Percentiles rank a stretch among this genome's conserved stretches.
These are phyloP conservation scores for Gymnorhina tibicen DNA, from an alignment of 2,113 vertebrate genomes.

Conservation along the genomic window DNA sequence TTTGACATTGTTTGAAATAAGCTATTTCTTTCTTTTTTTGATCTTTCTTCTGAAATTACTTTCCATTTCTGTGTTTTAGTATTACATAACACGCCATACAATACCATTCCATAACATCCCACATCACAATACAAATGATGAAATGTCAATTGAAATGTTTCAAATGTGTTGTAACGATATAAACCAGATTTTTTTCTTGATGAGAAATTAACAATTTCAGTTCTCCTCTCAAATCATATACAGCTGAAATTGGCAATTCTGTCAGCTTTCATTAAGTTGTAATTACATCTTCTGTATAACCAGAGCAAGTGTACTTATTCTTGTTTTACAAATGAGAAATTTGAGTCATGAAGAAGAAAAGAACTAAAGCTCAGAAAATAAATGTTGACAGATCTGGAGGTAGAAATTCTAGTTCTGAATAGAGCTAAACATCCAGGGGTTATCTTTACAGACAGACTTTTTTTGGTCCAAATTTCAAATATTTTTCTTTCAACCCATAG, in stretches of 20 bases:
- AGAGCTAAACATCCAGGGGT: background rate
- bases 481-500: background rate
- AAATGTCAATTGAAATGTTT: slow-evolving; percentile 43
- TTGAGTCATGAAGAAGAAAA: background rate
- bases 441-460: background rate
- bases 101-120: background rate
- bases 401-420: background rate
- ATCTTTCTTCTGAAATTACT: slow-evolving; percentile 23
- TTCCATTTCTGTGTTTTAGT: slow-evolving; percentile 32
- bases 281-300: slow-evolving; percentile 21
- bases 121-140: background rate
- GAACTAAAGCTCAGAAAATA: background rate
- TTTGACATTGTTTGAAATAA: background rate
- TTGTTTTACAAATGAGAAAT: background rate
- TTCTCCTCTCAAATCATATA: slow-evolving; percentile 1
- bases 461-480: background rate
- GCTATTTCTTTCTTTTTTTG: background rate
- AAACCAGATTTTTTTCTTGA: background rate
- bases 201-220: slow-evolving; percentile 46
- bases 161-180: background rate
- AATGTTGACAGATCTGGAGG: background rate
- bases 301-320: background rate
- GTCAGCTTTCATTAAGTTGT: slow-evolving; percentile 23
- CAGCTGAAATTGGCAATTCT: slow-evolving; percentile 26
- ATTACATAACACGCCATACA: background rate